These are phyloP conservation scores for Pipistrellus kuhlii DNA, from an alignment of 2,797 vertebrate genomes.

Conservation along the genomic window DNA sequence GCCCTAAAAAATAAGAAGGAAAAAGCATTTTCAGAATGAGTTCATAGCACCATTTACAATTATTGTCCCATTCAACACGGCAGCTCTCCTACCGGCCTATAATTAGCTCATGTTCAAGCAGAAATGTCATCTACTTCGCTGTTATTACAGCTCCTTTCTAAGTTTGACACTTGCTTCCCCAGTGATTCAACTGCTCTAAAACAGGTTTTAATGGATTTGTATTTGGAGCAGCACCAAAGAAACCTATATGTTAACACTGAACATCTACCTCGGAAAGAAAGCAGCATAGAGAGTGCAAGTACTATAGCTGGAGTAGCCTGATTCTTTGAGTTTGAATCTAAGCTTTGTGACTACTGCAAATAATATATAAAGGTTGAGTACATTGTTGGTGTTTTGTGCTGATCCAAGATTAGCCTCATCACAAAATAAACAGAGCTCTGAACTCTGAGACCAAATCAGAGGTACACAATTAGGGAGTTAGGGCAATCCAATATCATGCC, in stretches of 20 bases:
- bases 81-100: slow-evolving; percentile 68
- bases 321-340: slow-evolving; percentile 43
- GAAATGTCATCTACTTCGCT: slow-evolving; percentile 65
- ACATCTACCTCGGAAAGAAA: slow-evolving; percentile 54
- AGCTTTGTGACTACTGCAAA: slow-evolving; percentile 43
- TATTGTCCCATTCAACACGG: slow-evolving; percentile 44
- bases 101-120: slow-evolving; percentile 75
- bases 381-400: slow-evolving; percentile 37
- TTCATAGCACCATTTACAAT: slow-evolving; percentile 64
- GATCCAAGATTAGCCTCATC: slow-evolving; percentile 9
- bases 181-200: slow-evolving; percentile 73
- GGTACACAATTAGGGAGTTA: background rate
- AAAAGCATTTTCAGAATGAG: slow-evolving; percentile 67
- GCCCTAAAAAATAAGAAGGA: slow-evolving; percentile 90
- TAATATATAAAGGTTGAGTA: background rate
- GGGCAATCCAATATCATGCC: slow-evolving; percentile 1
- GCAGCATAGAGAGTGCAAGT: background rate
- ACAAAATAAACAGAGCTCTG: slow-evolving; percentile 36
- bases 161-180: slow-evolving; percentile 66
- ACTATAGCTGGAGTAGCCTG: background rate
- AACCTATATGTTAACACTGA: slow-evolving; percentile 65
- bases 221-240: slow-evolving; percentile 74
- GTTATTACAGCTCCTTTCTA: slow-evolving; percentile 63
- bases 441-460: slow-evolving; percentile 41
- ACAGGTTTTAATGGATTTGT: slow-evolving; percentile 64